Conservation (phyloP, 1,140 invertebrate genomes). For the Hirudo medicinalis region DNA sequence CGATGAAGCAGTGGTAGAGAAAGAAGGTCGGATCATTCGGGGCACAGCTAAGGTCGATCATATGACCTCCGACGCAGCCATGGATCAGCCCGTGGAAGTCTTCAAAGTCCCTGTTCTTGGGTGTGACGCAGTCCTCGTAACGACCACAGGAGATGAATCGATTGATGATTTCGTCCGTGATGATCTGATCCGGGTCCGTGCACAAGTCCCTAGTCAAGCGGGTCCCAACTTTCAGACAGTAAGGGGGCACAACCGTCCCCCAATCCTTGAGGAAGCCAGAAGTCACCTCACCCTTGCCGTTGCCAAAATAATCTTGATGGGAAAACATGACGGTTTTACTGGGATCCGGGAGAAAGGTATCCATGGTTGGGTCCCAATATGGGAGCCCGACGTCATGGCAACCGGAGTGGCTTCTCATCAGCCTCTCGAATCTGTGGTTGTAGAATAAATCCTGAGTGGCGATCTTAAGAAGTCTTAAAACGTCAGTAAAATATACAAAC, state of each 20-base stretch:
- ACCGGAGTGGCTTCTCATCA: too few relatives aligned
- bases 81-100: constrained; percentile 8
- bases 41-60: constrained; percentile 8
- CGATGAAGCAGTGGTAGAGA: constrained; percentile 10
- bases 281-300: background rate
- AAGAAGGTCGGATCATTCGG: constrained; percentile 6
- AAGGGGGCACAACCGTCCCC: background rate
- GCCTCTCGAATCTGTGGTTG: too few relatives aligned
- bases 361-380: constrained; percentile 6
- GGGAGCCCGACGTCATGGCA: background rate
- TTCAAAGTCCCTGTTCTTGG: constrained; percentile 1
- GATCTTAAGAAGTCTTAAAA: too few relatives aligned
- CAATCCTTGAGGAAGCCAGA: constrained; percentile 13
- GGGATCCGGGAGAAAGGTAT: constrained; percentile 8
- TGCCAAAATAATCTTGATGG: background rate
- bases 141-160: background rate
- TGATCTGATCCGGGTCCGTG: background rate
- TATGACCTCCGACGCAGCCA: background rate
- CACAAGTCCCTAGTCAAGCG: background rate
- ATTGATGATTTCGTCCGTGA: constrained; percentile 6
- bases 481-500: too few relatives aligned
- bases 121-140: background rate
- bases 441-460: too few relatives aligned
- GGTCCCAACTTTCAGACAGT: background rate
- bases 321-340: background rate